Percentiles rank a stretch among this genome's conserved stretches.
Evolutionary conservation across 2,797 vertebrate species (phyloP).

Genomic region (Melanotaenia boesemani): DNA sequence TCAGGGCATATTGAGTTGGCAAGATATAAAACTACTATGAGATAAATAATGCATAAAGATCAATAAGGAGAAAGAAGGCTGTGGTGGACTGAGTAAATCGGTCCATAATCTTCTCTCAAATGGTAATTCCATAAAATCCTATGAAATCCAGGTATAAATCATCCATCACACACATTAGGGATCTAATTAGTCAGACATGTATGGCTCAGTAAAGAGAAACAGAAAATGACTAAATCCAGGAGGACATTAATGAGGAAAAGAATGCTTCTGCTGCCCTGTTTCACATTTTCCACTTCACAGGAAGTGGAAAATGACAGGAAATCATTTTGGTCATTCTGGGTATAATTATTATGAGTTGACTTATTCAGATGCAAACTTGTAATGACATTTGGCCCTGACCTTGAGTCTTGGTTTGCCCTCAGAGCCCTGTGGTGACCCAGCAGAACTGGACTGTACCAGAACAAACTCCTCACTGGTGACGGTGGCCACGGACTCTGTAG

Average conservation of each 20-base stretch:
- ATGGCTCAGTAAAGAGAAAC: neutral
- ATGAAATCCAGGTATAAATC: neutral
- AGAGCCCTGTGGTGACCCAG: constrained; percentile 84
- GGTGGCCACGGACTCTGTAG: constrained; percentile 89
- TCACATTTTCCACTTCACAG: neutral
- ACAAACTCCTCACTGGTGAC: constrained; percentile 96
- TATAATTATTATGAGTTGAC: neutral
- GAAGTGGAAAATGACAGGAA: too few species aligned
- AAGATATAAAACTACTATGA: neutral
- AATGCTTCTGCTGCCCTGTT: neutral
- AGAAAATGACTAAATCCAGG: neutral
- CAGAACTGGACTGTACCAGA: constrained; percentile 87
- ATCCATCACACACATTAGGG: fast-evolving
- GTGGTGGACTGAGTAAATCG: constrained; percentile 9
- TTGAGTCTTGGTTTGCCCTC: constrained; percentile 90
- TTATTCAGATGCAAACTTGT: neutral
- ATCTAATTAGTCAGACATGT: neutral
- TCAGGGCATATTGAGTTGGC: neutral
- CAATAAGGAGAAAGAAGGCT: neutral
- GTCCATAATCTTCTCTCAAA: neutral
- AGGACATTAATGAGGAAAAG: neutral
- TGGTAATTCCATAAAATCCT: neutral
- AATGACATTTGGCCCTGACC: constrained; percentile 73
- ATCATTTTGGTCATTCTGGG: neutral
- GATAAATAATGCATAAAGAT: neutral